A percentile compares a stretch with the other conserved stretches of the same genome.
These are phyloP conservation scores for Zoanthus gigantus DNA, from an alignment of 92 coral and sea anemone genomes.

Conservation along the genomic window DNA sequence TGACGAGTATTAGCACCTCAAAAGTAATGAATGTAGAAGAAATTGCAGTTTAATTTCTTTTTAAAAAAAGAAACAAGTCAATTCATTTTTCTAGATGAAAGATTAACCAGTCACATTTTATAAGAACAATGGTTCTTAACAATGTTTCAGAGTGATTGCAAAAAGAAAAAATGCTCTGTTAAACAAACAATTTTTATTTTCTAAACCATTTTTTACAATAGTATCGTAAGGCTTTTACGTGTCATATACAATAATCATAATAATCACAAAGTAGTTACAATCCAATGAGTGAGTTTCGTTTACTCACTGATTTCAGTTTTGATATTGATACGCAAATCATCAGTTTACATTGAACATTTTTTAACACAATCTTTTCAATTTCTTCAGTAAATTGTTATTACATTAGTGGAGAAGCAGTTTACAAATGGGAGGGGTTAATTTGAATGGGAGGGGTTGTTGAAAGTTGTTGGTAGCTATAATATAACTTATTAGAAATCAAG, in stretches of 20 bases:
- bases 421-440: background rate
- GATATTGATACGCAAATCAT: background rate
- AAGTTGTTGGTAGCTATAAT: background rate
- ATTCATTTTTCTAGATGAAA: background rate
- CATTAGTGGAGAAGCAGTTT: background rate
- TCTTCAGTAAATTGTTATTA: background rate
- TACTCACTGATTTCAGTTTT: background rate
- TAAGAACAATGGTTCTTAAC: background rate
- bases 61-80: background rate
- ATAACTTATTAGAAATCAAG: background rate
- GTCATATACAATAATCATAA: too few species aligned
- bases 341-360: background rate
- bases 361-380: background rate
- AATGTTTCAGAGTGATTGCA: background rate
- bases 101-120: background rate
- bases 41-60: background rate
- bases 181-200: background rate
- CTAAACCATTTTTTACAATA: background rate
- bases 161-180: background rate
- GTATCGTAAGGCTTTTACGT: too few species aligned
- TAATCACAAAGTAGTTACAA: background rate
- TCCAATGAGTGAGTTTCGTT: background rate
- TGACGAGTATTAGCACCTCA: background rate
- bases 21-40: background rate
- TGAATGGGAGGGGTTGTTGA: background rate